phyloP scores from a whole-genome alignment of 1,140 invertebrate species.

The Drosophila littoralis region DNA sequence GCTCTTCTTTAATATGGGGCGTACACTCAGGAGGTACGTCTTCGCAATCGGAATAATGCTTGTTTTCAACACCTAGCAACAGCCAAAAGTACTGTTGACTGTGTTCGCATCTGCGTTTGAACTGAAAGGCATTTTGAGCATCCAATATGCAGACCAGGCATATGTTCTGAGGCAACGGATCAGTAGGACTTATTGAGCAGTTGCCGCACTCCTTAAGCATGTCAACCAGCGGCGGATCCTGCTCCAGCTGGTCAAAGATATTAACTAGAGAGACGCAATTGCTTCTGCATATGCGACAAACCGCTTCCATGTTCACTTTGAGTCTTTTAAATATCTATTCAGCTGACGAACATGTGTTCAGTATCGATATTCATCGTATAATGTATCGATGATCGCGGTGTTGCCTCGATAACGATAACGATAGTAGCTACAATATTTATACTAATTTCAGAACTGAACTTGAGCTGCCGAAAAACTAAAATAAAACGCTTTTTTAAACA shows the following conservation, averaged over 20 bases:
- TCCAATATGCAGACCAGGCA: constrained; percentile 39
- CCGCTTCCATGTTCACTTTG: not conserved
- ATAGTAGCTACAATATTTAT: too few relatives aligned
- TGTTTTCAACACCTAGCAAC: constrained; percentile 8
- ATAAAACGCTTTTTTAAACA: too few relatives aligned
- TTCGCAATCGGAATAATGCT: not conserved
- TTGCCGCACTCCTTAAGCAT: not conserved
- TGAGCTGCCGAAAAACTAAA: too few relatives aligned
- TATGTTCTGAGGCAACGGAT: not conserved
- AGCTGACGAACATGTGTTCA: too few relatives aligned
- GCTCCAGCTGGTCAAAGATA: not conserved
- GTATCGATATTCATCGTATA: too few relatives aligned
- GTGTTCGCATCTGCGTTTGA: not conserved
- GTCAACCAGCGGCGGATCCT: not conserved
- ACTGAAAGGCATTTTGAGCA: not conserved
- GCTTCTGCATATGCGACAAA: not conserved
- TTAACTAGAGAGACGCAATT: not conserved
- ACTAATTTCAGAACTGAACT: too few relatives aligned
- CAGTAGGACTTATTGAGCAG: not conserved
- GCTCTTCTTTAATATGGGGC: too few relatives aligned
- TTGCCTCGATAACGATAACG: not conserved
- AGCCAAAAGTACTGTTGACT: constrained; percentile 35
- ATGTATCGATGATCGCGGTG: not conserved
- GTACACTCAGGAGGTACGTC: not conserved
- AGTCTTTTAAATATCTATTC: too few relatives aligned